Evolutionary conservation across 2,113 vertebrate species (phyloP), one percentile per base, ranked within the genome.

Genomic region (Paraplagusia blochii): DNA sequence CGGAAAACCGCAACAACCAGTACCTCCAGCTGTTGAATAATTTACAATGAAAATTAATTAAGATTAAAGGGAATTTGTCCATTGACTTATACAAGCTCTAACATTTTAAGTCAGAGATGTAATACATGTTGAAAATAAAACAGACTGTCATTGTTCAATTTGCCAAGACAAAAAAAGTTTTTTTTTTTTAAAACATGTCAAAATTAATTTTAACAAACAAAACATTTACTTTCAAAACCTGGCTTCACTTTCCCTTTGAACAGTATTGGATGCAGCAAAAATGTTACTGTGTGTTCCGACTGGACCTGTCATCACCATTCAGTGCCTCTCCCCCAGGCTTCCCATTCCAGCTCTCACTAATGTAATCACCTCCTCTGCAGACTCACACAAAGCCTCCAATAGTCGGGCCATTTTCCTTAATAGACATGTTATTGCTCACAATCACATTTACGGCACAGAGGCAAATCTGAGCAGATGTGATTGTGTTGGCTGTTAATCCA

Each of bases 401-500:
- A 75, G 81, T 82, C 81, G 74, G 66, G 76, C 72, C 72, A 44
- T 9, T 53, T 53, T 58, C 79, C 88, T 90, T 97, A 97, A 98
- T 94, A 90, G 92, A 92, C 90, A 69, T 87, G 91, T 97, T 97
- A 99, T 99, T 98, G 96, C 91, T 85, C 83, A 87, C 82, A 91
- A 99, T 98, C 92, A 85, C 92, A 93, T 98, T 97, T 94, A 87
- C 87, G 83, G 90, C 91, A 88, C 90, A 91, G 91, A 91, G 91
- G 91, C 91, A 94, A 95, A 95, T 96, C 94, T 94, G 93, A 90
- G 62, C 89, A 93, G 94, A 98, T 98, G 89, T 83, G 88, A 99
- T 98, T 98, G 92, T 90, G 86, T 87, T 69, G 52, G 83, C 61
- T 15, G 73, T 73, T 95, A 95, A 99, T 91, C 90, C 90, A 93